These are phyloP conservation scores for Tyria jacobaeae DNA, from an alignment of 2,888 invertebrate species.

Conservation along the genomic window DNA sequence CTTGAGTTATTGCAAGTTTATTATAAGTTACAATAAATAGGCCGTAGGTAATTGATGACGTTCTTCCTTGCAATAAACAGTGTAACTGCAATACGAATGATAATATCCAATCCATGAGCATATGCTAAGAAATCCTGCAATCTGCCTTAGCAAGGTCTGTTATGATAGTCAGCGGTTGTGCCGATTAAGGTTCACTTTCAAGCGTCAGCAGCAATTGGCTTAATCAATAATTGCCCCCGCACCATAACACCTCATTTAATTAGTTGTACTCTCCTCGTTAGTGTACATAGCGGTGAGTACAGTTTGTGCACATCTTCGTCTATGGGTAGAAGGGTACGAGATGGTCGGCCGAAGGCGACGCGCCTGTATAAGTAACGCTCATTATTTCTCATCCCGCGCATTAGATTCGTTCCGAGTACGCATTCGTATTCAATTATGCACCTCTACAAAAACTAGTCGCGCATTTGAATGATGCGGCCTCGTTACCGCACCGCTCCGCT, in stretches of 20 bases:
- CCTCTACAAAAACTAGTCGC: constrained; percentile 79
- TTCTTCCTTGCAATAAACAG: neutral
- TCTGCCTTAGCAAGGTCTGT: neutral
- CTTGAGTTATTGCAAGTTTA: too few relatives aligned
- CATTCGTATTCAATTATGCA: constrained; percentile 82
- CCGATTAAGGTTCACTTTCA: constrained; percentile 11
- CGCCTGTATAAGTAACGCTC: constrained; percentile 60
- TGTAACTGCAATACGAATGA: neutral
- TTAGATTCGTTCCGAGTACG: constrained; percentile 75
- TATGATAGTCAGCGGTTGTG: neutral
- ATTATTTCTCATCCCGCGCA: constrained; percentile 67
- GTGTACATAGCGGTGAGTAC: neutral
- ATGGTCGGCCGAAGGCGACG: constrained; percentile 12
- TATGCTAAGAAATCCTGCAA: constrained; percentile 2
- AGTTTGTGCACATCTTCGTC: neutral
- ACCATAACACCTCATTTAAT: constrained; percentile 8
- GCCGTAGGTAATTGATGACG: neutral
- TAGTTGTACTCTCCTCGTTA: neutral
- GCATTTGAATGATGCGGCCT: constrained; percentile 79
- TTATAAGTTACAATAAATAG: too few relatives aligned
- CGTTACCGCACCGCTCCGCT: constrained; percentile 52
- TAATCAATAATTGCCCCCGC: neutral
- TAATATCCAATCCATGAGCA: constrained; percentile 4
- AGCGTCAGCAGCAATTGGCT: neutral
- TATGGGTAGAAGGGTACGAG: neutral